A percentile compares a stretch with the other conserved stretches of the same genome.
phyloP scores from a whole-genome alignment of 2,888 invertebrate species.

The Ypsolopha sequella region DNA sequence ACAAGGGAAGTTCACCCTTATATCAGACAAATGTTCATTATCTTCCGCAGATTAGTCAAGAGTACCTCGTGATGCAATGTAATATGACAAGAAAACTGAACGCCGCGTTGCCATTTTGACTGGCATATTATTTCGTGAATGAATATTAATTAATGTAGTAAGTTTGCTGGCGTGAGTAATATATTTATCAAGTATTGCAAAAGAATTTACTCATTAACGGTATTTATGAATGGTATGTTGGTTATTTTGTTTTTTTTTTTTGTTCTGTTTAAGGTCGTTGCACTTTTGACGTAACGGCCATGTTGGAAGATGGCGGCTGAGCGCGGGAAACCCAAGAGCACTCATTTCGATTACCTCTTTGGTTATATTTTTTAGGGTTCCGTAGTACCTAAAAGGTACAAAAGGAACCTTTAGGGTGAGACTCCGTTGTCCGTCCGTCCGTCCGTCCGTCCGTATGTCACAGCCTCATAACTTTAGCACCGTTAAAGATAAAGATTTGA shows the following conservation, averaged over 20 bases:
- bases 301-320: constrained; percentile 25
- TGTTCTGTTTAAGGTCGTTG: constrained; percentile 15
- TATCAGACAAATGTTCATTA: not conserved
- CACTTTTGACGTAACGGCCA: constrained; percentile 36
- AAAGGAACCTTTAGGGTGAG: too few species aligned
- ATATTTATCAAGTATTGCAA: constrained; percentile 13
- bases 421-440: too few species aligned
- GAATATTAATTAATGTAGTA: constrained; percentile 13
- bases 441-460: too few species aligned
- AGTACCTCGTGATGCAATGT: constrained; percentile 5
- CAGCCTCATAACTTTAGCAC: too few species aligned
- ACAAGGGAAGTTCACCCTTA: not conserved
- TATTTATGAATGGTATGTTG: constrained; percentile 7
- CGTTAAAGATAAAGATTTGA: too few species aligned
- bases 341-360: constrained; percentile 46
- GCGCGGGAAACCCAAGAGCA: constrained; percentile 44
- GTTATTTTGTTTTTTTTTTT: not conserved
- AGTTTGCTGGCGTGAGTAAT: constrained; percentile 11
- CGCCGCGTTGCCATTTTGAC: constrained; percentile 8
- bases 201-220: too few species aligned
- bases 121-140: constrained; percentile 10
- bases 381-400: too few species aligned
- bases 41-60: not conserved
- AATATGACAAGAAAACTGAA: constrained; percentile 7
- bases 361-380: constrained; percentile 32